Conservation (phyloP, 1,140 invertebrate species). For the Eurytemora carolleeae region DNA sequence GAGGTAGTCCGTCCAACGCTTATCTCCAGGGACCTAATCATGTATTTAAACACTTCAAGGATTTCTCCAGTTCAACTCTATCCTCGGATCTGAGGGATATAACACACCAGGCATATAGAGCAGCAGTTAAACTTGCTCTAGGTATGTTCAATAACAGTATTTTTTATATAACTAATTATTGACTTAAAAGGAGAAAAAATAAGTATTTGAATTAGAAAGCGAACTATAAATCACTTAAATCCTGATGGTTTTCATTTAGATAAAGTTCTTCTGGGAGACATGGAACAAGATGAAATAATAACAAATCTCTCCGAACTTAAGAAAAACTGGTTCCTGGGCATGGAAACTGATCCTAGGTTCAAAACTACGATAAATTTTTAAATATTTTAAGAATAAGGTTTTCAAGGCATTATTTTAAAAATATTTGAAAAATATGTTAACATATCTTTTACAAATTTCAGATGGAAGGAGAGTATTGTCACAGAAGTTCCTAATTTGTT, state of each 20-base stretch:
- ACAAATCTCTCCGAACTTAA: neutral
- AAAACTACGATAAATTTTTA: neutral
- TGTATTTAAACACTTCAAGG: no score
- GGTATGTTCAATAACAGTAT: neutral
- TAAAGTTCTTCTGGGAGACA: neutral
- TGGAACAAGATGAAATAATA: neutral
- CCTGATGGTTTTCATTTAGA: neutral
- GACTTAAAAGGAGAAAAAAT: no score
- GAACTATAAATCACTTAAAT: neutral
- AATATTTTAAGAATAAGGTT: no score
- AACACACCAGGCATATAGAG: neutral
- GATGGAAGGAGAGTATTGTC: neutral
- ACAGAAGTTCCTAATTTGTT: neutral
- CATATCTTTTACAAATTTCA: neutral
- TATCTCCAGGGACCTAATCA: no score
- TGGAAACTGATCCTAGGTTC: neutral
- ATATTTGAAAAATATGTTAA: no score
- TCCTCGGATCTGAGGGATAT: no score
- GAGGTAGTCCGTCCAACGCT: no score
- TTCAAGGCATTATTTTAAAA: neutral
- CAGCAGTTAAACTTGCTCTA: neutral
- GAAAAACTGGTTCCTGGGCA: neutral
- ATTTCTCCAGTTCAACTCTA: no score
- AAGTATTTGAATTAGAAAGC: no score
- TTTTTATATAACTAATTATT: neutral